Evolutionary conservation across 2,888 invertebrate genomes (phyloP), one percentile per base, ranked within the genome.

Genomic region (Vannuccia rotundouncinata): DNA sequence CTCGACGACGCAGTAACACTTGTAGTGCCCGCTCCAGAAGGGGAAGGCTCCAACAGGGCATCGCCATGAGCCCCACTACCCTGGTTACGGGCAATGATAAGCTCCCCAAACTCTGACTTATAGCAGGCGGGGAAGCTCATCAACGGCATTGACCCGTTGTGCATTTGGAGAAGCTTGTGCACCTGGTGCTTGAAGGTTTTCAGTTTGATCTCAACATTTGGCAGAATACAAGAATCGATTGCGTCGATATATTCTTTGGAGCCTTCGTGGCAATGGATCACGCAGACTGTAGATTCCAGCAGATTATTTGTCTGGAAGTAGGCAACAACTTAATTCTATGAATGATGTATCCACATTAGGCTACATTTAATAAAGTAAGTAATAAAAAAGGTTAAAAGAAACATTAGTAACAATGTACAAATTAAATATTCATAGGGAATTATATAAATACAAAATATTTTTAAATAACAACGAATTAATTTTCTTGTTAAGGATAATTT

Each of bases 41-140:
- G 10, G 45, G 45, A 45, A 17, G 45, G 45, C 17, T 17, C 45
- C 17, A 45, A 45, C 45, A 45, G 5, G 5, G 45, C 45, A 17
- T 45, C 45, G 22, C 10, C 66, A 22, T 17, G 25, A 22, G 66
- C 66, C 10, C 17, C 25, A 27, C 25, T 66, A 27, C 66, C 66
- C 66, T 66, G 66, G 22, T 66, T 66, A 66, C 66, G 66, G 5
- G 17, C 25, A 2, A 84, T 81, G 31, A 86, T 85, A n/a, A 92
- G 87, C 80, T 90, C 89, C 13, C 91, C 91, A 86, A 92, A 93
- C 85, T 92, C 92, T 13, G 92, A 91, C 85, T 92, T 91, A 87
- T 94, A 94, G 88, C 95, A 95, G 82, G 91, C 91, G 82, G 93
- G 91, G 85, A 94, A 92, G 87, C 94, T 94, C 84, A 92, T 90